A percentile compares a stretch with the other conserved stretches of the same genome.
These are phyloP conservation scores for Zophobas atratus DNA, from an alignment of 1,140 invertebrate genomes.

Conservation along the genomic window DNA sequence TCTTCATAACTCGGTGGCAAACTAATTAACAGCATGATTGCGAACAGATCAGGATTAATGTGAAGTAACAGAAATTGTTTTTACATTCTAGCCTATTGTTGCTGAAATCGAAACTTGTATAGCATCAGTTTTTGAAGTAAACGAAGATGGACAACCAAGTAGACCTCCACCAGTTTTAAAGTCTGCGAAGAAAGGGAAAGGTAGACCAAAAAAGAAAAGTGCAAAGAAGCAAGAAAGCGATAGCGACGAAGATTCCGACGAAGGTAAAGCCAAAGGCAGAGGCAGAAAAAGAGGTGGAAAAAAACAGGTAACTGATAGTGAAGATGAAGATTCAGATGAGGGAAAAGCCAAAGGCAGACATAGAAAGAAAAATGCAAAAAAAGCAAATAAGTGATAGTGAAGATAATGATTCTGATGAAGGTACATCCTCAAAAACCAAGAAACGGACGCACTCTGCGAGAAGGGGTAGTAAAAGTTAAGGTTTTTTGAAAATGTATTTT, in stretches of 20 bases:
- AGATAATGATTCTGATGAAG: background rate
- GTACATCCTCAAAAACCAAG: background rate
- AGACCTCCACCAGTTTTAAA: conserved; percentile 8
- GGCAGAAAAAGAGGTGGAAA: background rate
- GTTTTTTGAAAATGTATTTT: no score
- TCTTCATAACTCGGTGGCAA: no score
- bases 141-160: conserved; percentile 6
- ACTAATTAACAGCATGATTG: no score
- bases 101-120: conserved; percentile 58
- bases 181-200: conserved; percentile 1
- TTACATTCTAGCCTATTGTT: conserved; percentile 53
- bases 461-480: no score
- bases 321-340: background rate
- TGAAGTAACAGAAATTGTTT: no score
- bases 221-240: background rate
- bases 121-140: conserved; percentile 55
- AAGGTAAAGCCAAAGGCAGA: background rate
- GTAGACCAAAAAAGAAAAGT: background rate
- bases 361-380: background rate
- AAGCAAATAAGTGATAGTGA: background rate
- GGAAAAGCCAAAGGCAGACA: background rate
- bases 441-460: no score
- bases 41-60: no score
- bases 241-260: background rate
- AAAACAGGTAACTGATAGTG: background rate